These are phyloP conservation scores for Crotalus viridis DNA, from an alignment of 2,113 vertebrate species.

Conservation along the genomic window DNA sequence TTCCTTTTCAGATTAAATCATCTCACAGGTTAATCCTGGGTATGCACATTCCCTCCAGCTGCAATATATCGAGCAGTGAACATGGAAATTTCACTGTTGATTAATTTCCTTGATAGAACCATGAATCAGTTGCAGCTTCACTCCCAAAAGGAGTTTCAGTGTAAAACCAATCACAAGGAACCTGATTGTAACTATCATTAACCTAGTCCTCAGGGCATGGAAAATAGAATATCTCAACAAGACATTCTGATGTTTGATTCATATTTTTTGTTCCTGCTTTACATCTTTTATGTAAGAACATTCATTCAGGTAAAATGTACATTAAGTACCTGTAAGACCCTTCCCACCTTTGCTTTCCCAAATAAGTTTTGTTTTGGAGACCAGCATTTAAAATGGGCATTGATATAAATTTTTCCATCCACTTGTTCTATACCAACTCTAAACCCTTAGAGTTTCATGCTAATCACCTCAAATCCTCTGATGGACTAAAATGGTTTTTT, in stretches of 20 bases:
- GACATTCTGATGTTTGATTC: rapidly evolving
- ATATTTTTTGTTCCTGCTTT: not conserved
- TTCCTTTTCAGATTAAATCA: not conserved
- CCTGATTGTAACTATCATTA: conserved; percentile 58
- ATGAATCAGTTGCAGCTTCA: conserved; percentile 61
- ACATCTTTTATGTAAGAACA: not conserved
- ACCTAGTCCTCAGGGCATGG: conserved; percentile 35
- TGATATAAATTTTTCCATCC: too few species aligned
- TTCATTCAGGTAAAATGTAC: not conserved
- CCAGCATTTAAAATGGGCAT: too few species aligned
- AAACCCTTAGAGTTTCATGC: not conserved
- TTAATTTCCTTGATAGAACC: conserved; percentile 69
- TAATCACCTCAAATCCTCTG: not conserved
- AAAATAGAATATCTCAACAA: conserved; percentile 30
- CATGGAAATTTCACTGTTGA: conserved; percentile 41
- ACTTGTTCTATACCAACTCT: not conserved
- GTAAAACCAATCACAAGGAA: conserved; percentile 69
- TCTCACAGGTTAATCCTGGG: not conserved
- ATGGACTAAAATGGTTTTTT: not conserved
- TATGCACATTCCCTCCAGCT: not conserved
- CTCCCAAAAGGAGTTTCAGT: conserved; percentile 55
- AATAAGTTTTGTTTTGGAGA: not conserved
- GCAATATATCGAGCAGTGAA: conserved; percentile 36
- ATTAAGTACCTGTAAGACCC: not conserved
- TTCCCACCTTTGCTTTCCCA: not conserved